phyloP scores from a whole-genome alignment of 64 coral and sea anemone genomes.

The Orbicella faveolata region DNA sequence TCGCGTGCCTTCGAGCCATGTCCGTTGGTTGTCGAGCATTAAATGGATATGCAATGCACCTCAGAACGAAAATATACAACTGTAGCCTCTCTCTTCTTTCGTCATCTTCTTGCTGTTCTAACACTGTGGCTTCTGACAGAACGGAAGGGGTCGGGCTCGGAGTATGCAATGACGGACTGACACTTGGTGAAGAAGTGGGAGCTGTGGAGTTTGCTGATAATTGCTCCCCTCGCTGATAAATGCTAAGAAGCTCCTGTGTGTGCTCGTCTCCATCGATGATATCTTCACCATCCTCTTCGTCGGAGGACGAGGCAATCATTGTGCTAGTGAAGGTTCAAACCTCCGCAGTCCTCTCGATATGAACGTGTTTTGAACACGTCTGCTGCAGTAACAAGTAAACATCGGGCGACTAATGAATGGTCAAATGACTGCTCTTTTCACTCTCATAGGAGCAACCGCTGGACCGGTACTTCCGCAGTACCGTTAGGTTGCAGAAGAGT shows the following conservation, averaged over 20 bases:
- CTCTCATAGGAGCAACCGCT: not conserved
- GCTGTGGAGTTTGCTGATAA: not conserved
- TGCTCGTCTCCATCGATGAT: slow-evolving; percentile 6
- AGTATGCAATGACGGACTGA: slow-evolving; percentile 15
- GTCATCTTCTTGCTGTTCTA: slow-evolving; percentile 69
- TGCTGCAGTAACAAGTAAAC: not conserved
- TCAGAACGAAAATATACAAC: slow-evolving; percentile 89
- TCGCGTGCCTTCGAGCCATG: slow-evolving; percentile 76
- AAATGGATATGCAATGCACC: slow-evolving; percentile 89
- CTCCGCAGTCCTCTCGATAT: not conserved
- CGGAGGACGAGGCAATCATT: slow-evolving; percentile 32
- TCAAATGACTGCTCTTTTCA: not conserved
- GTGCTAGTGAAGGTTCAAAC: not conserved
- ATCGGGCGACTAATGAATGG: not conserved
- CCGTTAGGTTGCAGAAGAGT: no score
- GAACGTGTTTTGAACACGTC: not conserved
- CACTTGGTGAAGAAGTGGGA: not conserved
- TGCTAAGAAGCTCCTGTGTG: not conserved
- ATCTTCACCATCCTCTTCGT: slow-evolving; percentile 13
- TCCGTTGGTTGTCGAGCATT: slow-evolving; percentile 97
- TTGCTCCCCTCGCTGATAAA: slow-evolving; percentile 24
- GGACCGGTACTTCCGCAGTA: not conserved
- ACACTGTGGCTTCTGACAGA: slow-evolving; percentile 51
- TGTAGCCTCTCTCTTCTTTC: slow-evolving; percentile 88
- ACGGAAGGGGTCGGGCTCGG: slow-evolving; percentile 76